Percentiles rank a stretch among this genome's conserved stretches.
Evolutionary conservation across 2,888 invertebrate species (phyloP).

Genomic region (Parnassius mnemosyne): DNA sequence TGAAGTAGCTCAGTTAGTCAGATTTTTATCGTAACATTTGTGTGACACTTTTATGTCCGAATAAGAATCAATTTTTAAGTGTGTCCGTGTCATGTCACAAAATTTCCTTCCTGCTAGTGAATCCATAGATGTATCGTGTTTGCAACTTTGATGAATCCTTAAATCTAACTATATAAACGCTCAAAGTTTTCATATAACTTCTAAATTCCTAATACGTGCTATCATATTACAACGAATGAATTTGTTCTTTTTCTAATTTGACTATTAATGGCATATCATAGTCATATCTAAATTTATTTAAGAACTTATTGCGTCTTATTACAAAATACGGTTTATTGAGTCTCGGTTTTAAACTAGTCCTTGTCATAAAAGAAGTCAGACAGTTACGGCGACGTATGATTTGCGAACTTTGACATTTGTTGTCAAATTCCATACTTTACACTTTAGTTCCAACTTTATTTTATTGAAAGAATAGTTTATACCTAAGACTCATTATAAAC

Average conservation of each 20-base stretch:
- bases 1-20: neutral
- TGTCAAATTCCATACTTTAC: constrained; percentile 36
- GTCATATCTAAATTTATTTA: constrained; percentile 57
- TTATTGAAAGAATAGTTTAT: neutral
- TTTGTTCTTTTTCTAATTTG: constrained; percentile 53
- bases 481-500: no score
- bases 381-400: no score
- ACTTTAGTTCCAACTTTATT: neutral
- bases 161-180: constrained; percentile 38
- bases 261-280: constrained; percentile 70
- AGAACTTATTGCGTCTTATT: no score
- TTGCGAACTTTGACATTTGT: no score
- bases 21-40: constrained; percentile 1
- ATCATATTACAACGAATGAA: constrained; percentile 59
- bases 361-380: no score
- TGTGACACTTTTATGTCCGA: constrained; percentile 4
- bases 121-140: constrained; percentile 11
- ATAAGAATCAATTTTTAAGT: constrained; percentile 11
- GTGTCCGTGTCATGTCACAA: constrained; percentile 16
- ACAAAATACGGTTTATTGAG: no score
- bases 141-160: constrained; percentile 14
- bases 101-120: constrained; percentile 17
- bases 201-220: constrained; percentile 47
- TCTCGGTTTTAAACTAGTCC: no score
- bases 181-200: constrained; percentile 50